Conservation (phyloP, 2,797 vertebrate genomes). For the Psittacula derbiana region DNA sequence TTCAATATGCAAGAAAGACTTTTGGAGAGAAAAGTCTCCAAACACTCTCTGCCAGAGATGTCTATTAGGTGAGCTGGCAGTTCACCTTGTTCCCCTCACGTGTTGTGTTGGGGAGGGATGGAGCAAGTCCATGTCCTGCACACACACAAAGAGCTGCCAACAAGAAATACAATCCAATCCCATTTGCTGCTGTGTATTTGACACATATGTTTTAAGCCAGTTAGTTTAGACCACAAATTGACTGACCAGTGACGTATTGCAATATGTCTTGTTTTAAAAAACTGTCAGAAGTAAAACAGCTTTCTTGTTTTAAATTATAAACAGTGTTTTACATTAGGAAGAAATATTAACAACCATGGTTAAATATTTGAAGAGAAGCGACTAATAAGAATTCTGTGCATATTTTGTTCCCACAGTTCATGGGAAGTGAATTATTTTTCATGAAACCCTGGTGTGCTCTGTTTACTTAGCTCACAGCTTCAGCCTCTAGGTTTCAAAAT, state of each 20-base stretch:
- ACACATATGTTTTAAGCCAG: background rate
- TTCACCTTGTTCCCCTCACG: background rate
- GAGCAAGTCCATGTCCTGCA: background rate
- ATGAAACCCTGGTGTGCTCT: background rate
- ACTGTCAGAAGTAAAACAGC: background rate
- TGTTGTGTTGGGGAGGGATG: background rate
- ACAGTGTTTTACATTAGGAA: background rate
- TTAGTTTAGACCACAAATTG: background rate
- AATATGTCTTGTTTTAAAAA: background rate
- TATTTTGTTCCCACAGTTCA: background rate
- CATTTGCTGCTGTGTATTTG: rapidly evolving
- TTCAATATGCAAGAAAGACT: background rate
- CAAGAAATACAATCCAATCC: background rate
- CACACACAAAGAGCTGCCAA: background rate
- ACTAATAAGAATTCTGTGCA: background rate
- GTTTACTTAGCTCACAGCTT: background rate
- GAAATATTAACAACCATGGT: background rate
- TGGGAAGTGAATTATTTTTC: background rate
- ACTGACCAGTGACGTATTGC: background rate
- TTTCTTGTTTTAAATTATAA: background rate
- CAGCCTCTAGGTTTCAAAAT: background rate
- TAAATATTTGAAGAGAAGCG: background rate
- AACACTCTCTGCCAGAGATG: background rate
- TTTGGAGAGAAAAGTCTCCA: background rate
- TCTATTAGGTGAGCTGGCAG: background rate